These are phyloP conservation scores for Drosophila equinoxialis DNA, from an alignment of 1,140 invertebrate genomes.

Conservation along the genomic window DNA sequence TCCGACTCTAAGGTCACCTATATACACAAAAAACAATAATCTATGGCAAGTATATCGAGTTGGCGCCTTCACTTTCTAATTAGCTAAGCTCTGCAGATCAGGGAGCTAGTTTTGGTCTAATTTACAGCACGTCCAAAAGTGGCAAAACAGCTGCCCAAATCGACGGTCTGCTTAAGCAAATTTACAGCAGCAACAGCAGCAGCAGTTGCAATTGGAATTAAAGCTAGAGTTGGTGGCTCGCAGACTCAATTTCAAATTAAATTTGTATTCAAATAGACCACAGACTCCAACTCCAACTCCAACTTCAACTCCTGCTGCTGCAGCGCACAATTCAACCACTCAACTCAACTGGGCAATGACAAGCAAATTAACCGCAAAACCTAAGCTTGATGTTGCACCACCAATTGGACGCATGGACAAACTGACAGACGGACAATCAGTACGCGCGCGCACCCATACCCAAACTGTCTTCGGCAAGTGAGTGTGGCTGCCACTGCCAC, in stretches of 20 bases:
- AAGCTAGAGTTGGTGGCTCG: constrained; percentile 4
- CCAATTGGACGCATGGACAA: constrained; percentile 25
- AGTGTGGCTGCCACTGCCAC: constrained; percentile 26
- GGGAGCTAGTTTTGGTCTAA: constrained; percentile 56
- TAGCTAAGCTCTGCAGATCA: constrained; percentile 43
- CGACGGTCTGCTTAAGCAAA: constrained; percentile 36
- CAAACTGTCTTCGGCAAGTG: constrained; percentile 36
- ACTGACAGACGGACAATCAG: constrained; percentile 55
- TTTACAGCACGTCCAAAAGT: constrained; percentile 73
- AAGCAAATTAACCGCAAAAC: constrained; percentile 80
- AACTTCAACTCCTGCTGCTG: constrained; percentile 23
- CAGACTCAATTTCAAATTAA: constrained; percentile 78
- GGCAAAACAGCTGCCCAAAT: constrained; percentile 54
- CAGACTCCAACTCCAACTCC: constrained; percentile 28
- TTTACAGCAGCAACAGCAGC: constrained; percentile 46
- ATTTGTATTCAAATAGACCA: constrained; percentile 78
- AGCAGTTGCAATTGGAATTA: constrained; percentile 28
- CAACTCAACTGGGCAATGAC: constrained; percentile 76
- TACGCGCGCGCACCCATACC: constrained; percentile 30
- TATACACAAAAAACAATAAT: constrained; percentile 12
- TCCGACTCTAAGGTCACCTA: constrained; percentile 40
- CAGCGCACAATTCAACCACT: constrained; percentile 36
- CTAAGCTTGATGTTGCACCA: constrained; percentile 66
- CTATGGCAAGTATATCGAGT: neutral
- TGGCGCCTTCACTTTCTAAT: constrained; percentile 63